phyloP scores from a whole-genome alignment of 2,113 vertebrate species.

The Nerophis ophidion region DNA sequence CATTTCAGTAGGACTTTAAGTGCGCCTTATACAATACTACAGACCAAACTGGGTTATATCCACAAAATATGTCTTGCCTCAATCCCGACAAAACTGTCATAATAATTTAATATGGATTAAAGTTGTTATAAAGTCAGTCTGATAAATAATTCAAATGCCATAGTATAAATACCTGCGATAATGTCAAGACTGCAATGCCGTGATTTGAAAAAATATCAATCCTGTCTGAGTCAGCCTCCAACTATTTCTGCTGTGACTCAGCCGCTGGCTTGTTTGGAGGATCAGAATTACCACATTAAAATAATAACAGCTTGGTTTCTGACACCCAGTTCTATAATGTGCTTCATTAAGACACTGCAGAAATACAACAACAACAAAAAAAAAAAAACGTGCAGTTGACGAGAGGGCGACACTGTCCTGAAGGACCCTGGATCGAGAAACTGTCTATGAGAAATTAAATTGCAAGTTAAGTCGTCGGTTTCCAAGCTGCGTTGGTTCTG shows the following conservation, averaged over 20 bases:
- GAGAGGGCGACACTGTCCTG: constrained; percentile 3
- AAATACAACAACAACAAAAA: constrained; percentile 35
- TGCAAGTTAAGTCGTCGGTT: too few relatives aligned
- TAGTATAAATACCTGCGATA: neutral
- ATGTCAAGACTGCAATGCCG: neutral
- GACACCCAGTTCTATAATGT: constrained; percentile 38
- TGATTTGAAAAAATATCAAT: neutral
- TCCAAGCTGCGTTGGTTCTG: too few relatives aligned
- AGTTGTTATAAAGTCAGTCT: neutral
- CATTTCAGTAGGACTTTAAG: too few relatives aligned
- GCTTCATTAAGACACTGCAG: constrained; percentile 46
- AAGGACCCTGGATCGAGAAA: neutral
- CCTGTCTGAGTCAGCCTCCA: constrained; percentile 3
- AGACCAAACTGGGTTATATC: too few relatives aligned
- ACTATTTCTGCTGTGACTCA: constrained; percentile 15
- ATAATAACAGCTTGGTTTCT: constrained; percentile 29
- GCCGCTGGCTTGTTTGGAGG: constrained; percentile 19
- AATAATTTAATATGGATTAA: neutral
- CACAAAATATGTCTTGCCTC: too few relatives aligned
- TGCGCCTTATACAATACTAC: too few relatives aligned
- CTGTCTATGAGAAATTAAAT: neutral
- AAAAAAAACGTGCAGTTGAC: constrained; percentile 30
- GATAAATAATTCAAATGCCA: neutral
- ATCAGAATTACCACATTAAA: constrained; percentile 38
- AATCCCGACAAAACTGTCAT: neutral